Percentiles rank a stretch among this genome's conserved stretches.
phyloP scores from a whole-genome alignment of 1,140 invertebrate genomes.

The Microplitis mediator region DNA sequence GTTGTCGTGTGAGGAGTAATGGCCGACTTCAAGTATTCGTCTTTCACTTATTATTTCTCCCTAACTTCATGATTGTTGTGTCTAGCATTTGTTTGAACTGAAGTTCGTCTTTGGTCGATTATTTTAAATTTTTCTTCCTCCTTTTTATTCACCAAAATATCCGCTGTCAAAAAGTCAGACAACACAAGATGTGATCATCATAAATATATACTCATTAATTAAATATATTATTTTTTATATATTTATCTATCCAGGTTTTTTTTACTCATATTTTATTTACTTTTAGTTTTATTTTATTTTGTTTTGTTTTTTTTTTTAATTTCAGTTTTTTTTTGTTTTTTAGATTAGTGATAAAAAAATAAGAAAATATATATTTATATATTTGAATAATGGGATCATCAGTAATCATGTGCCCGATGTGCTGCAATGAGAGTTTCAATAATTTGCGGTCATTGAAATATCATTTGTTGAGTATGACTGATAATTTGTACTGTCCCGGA shows the following conservation, averaged over 20 bases:
- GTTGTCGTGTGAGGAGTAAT: not conserved
- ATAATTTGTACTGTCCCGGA: slow-evolving; percentile 67
- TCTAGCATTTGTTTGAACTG: slow-evolving; percentile 61
- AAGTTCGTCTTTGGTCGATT: slow-evolving; percentile 52
- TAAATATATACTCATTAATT: not conserved
- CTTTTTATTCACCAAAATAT: slow-evolving; percentile 1
- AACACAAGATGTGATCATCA: slow-evolving; percentile 24
- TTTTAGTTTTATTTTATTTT: no score
- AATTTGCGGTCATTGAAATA: slow-evolving; percentile 64
- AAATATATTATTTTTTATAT: not conserved
- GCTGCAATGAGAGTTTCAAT: slow-evolving; percentile 68
- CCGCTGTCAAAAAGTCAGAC: not conserved
- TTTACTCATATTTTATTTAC: not conserved
- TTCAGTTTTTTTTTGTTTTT: not conserved
- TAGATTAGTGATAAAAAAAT: not conserved
- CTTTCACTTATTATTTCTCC: slow-evolving; percentile 21
- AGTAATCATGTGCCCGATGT: slow-evolving; percentile 67
- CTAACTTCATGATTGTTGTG: slow-evolving; percentile 62
- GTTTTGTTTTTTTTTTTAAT: not conserved
- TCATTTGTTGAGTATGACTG: slow-evolving; percentile 66
- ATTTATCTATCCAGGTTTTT: not conserved
- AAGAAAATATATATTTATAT: not conserved
- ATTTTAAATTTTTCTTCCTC: not conserved
- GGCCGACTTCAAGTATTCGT: not conserved
- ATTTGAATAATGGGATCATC: slow-evolving; percentile 59